Conservation (phyloP, 2,113 vertebrate species). For the Damaliscus lunatus region DNA sequence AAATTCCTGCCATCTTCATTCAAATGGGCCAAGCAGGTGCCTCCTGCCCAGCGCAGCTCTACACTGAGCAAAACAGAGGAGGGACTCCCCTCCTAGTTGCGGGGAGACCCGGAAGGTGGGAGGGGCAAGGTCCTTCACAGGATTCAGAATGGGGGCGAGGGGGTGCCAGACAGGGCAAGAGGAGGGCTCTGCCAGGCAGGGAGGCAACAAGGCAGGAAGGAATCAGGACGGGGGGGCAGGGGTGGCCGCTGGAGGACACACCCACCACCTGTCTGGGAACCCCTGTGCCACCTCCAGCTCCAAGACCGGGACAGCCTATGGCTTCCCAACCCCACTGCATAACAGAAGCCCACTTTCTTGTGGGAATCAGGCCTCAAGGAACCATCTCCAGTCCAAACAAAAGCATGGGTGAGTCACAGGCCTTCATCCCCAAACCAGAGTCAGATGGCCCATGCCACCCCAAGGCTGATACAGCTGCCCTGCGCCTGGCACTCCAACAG, state of each 20-base stretch:
- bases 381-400: not conserved
- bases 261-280: not conserved
- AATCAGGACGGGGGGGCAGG: not conserved
- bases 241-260: not conserved
- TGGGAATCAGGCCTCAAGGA: not conserved
- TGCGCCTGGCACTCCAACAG: rapidly evolving
- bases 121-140: not conserved
- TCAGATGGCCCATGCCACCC: too few species aligned
- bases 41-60: not conserved
- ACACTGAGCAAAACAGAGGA: not conserved
- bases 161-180: not conserved
- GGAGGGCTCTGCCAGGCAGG: not conserved
- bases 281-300: not conserved
- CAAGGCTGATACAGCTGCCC: not conserved
- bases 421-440: not conserved
- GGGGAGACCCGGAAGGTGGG: not conserved
- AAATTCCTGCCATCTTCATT: not conserved
- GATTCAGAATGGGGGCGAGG: not conserved
- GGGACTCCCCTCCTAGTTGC: not conserved
- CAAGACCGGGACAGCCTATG: not conserved
- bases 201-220: not conserved
- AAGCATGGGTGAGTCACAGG: not conserved
- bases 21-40: not conserved
- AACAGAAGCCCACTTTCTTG: not conserved
- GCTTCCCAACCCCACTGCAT: not conserved